Evolutionary conservation across 2,797 vertebrate genomes (phyloP).

Genomic region (Rousettus madagascariensis): DNA sequence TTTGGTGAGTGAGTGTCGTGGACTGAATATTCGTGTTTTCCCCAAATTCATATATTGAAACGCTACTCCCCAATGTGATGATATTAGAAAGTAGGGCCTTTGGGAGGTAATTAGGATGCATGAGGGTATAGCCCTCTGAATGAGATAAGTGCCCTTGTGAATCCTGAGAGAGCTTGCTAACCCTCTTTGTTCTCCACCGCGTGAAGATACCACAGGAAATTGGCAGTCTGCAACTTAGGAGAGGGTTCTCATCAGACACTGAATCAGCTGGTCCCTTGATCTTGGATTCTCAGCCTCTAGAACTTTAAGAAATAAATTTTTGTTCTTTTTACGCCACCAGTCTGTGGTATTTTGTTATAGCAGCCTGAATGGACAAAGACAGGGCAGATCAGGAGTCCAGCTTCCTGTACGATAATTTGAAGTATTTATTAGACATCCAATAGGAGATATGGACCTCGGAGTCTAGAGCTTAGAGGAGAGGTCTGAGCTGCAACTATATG

Average conservation of each 20-base stretch:
- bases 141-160: neutral
- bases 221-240: neutral
- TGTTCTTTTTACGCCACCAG: neutral
- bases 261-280: neutral
- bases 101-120: neutral
- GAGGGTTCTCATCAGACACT: neutral
- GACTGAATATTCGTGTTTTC: neutral
- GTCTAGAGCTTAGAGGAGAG: neutral
- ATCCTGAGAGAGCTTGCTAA: neutral
- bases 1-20: neutral
- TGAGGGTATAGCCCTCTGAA: neutral
- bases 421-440: neutral
- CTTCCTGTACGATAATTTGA: neutral
- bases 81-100: neutral
- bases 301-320: neutral
- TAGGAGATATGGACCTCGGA: neutral
- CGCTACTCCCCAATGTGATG: neutral
- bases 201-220: neutral
- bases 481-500: neutral
- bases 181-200: neutral
- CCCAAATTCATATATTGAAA: neutral
- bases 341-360: neutral
- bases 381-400: neutral
- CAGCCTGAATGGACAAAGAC: neutral
- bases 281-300: neutral